Evolutionary conservation across 2,888 invertebrate species (phyloP).

Genomic region (Proisotoma minuta): DNA sequence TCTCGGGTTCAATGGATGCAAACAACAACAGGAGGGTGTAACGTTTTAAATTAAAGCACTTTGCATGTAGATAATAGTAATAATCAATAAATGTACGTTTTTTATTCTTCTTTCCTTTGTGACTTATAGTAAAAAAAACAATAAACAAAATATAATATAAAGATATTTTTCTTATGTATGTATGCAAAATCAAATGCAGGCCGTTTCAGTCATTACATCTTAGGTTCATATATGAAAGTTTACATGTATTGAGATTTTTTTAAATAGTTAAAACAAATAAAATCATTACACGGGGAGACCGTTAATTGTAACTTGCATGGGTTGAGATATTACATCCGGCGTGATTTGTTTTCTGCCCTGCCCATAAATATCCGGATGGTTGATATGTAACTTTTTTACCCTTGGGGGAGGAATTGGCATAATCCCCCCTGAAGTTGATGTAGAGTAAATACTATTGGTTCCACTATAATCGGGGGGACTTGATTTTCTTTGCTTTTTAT

Average conservation of each 20-base stretch:
- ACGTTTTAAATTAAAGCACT: too few species aligned
- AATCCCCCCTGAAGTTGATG: constrained; percentile 20
- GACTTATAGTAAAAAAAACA: too few species aligned
- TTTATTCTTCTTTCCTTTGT: too few species aligned
- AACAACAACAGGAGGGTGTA: too few species aligned
- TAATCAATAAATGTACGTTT: too few species aligned
- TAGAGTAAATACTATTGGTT: constrained; percentile 9
- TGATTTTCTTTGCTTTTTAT: constrained; percentile 26
- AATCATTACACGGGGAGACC: constrained; percentile 47
- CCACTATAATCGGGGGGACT: too few species aligned
- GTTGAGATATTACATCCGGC: constrained; percentile 47
- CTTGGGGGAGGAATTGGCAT: constrained; percentile 46
- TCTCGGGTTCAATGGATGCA: too few species aligned
- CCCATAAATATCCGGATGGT: constrained; percentile 28
- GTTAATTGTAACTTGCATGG: constrained; percentile 49
- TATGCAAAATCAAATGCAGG: too few species aligned
- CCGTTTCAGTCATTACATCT: background rate
- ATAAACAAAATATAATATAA: too few species aligned
- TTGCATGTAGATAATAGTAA: too few species aligned
- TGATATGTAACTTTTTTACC: constrained; percentile 34
- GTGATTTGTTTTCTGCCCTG: constrained; percentile 37
- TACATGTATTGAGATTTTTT: background rate
- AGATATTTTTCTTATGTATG: too few species aligned
- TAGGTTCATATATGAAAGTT: background rate
- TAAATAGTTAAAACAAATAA: too few species aligned